A percentile compares a stretch with the other conserved stretches of the same genome.
Conservation (phyloP, 2,797 vertebrate species). For the Nyctalus aviator region DNA sequence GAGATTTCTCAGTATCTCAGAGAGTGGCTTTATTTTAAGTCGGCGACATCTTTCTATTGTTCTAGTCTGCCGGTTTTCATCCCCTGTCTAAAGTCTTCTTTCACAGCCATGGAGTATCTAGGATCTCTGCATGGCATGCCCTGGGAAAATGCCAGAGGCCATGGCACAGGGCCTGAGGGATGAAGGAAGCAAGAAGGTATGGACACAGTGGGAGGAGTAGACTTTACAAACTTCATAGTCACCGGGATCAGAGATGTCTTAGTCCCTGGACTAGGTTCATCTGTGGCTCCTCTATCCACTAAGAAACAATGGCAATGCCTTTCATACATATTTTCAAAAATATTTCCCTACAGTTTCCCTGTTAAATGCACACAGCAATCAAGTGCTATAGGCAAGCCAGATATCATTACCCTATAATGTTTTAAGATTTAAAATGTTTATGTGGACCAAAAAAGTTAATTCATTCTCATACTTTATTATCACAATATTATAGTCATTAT, state of each 20-base stretch:
- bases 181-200: neutral
- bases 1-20: neutral
- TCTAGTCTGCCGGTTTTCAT: neutral
- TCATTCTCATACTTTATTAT: conserved; percentile 45
- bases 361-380: neutral
- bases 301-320: neutral
- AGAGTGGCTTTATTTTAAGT: neutral
- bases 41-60: neutral
- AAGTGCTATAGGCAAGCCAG: conserved; percentile 12
- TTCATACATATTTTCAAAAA: neutral
- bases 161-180: neutral
- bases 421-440: conserved; percentile 45
- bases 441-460: conserved; percentile 50
- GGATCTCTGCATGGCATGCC: neutral
- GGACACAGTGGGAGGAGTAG: neutral
- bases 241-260: neutral
- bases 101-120: neutral
- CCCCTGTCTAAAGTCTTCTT: neutral
- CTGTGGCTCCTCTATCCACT: neutral
- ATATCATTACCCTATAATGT: conserved; percentile 1
- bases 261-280: neutral
- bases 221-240: neutral
- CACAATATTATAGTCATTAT: conserved; percentile 63
- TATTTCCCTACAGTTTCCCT: neutral
- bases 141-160: neutral